Conservation (phyloP, 2,797 vertebrate genomes). For the Alauda arvensis region DNA sequence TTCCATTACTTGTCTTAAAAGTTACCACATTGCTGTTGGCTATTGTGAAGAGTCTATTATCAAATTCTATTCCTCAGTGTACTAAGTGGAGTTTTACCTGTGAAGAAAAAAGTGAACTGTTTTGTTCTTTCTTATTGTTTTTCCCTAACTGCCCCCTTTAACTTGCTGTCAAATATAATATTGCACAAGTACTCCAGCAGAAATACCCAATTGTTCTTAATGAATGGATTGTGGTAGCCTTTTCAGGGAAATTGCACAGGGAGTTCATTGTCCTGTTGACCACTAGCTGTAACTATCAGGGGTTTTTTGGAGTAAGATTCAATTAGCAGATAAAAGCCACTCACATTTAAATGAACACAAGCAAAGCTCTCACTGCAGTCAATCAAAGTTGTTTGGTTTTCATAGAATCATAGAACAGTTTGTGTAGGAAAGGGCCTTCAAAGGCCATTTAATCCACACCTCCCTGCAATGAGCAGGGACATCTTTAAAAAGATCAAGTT, state of each 20-base stretch:
- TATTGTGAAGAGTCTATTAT: neutral
- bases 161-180: neutral
- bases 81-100: neutral
- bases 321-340: conserved; percentile 5
- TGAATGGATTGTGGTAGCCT: neutral
- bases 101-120: neutral
- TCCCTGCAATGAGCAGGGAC: neutral
- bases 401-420: neutral
- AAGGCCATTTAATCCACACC: neutral
- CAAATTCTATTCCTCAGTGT: neutral
- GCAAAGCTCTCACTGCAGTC: neutral
- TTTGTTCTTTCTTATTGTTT: neutral
- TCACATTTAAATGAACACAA: neutral
- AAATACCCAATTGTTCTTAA: neutral
- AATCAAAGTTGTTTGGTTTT: neutral
- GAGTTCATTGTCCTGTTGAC: neutral
- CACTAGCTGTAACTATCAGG: neutral
- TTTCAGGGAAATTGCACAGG: neutral
- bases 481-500: neutral
- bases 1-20: neutral
- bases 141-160: neutral
- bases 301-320: neutral
- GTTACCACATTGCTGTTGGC: neutral
- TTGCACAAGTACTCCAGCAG: neutral
- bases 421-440: neutral